Percentiles rank a stretch among this genome's conserved stretches.
Conservation (phyloP, 1,140 invertebrate genomes). For the Aphelinus certus region DNA sequence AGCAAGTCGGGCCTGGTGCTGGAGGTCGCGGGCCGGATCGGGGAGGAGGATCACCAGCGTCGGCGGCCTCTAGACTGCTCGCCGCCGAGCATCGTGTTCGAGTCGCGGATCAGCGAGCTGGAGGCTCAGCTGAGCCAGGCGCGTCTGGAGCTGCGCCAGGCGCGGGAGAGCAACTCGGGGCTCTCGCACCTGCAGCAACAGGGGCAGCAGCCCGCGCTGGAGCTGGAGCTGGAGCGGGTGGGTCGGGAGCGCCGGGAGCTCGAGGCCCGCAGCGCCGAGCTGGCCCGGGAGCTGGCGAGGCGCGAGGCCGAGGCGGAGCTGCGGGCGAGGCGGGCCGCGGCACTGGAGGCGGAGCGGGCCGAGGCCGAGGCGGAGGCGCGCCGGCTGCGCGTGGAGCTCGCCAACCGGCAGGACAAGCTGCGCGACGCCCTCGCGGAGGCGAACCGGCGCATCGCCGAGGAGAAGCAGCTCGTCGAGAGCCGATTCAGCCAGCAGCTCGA, state of each 20-base stretch:
- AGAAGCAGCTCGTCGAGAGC: slow-evolving; percentile 76
- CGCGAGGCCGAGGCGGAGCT: slow-evolving; percentile 73
- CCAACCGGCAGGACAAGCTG: slow-evolving; percentile 74
- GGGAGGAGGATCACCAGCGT: slow-evolving; percentile 29
- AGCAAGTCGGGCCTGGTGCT: slow-evolving; percentile 73
- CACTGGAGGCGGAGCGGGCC: slow-evolving; percentile 80
- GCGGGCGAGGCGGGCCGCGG: slow-evolving; percentile 76
- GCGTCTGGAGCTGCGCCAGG: slow-evolving; percentile 78
- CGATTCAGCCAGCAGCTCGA: slow-evolving; percentile 79
- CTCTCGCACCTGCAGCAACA: slow-evolving; percentile 71
- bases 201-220: slow-evolving; percentile 73
- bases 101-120: slow-evolving; percentile 83
- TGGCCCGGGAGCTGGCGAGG: slow-evolving; percentile 72
- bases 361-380: slow-evolving; percentile 79
- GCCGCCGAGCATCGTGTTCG: slow-evolving; percentile 78
- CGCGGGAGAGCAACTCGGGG: slow-evolving; percentile 65
- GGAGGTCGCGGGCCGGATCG: slow-evolving; percentile 45
- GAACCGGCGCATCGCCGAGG: slow-evolving; percentile 71
- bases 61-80: slow-evolving; percentile 46
- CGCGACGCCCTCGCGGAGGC: slow-evolving; percentile 68
- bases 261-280: slow-evolving; percentile 73
- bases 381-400: slow-evolving; percentile 79
- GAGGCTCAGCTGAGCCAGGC: slow-evolving; percentile 82
- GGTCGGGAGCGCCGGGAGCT: slow-evolving; percentile 75
- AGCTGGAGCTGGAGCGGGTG: slow-evolving; percentile 59